Percentiles rank a stretch among this genome's conserved stretches.
These are phyloP conservation scores for Mastacembelus armatus DNA, from an alignment of 2,797 vertebrate genomes.

Conservation along the genomic window DNA sequence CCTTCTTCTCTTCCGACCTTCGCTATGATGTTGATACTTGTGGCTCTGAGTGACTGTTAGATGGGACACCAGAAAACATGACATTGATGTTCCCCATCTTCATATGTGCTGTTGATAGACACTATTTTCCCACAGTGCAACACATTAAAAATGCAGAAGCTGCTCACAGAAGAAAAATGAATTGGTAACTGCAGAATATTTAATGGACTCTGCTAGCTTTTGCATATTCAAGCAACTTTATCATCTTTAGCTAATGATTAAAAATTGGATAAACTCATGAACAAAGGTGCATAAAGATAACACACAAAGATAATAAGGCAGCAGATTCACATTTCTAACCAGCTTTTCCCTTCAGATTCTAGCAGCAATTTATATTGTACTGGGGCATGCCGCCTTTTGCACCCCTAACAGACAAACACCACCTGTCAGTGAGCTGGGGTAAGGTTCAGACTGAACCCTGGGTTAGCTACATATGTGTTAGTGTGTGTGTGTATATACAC, in stretches of 20 bases:
- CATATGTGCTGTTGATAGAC: too few relatives aligned
- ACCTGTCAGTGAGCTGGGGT: slow-evolving; percentile 52
- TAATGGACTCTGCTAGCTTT: too few relatives aligned
- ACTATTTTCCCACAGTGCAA: too few relatives aligned
- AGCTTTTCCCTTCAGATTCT: slow-evolving; percentile 18
- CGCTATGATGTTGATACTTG: too few relatives aligned
- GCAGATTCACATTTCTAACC: neutral
- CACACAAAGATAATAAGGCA: slow-evolving; percentile 3
- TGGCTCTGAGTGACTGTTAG: too few relatives aligned
- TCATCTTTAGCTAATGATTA: neutral
- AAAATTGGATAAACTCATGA: slow-evolving; percentile 10
- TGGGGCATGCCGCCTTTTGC: slow-evolving; percentile 24
- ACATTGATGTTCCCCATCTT: too few relatives aligned
- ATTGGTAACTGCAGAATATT: too few relatives aligned
- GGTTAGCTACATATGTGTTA: slow-evolving; percentile 3
- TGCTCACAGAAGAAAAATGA: too few relatives aligned
- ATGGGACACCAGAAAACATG: too few relatives aligned
- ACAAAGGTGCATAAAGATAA: slow-evolving; percentile 17
- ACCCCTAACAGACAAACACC: slow-evolving; percentile 47
- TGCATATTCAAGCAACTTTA: neutral
- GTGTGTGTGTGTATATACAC: slow-evolving; percentile 4
- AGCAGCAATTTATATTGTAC: slow-evolving; percentile 23
- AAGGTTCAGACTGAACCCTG: slow-evolving; percentile 18
- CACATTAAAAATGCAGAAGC: too few relatives aligned
- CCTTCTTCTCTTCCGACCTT: too few relatives aligned